A percentile compares a stretch with the other conserved stretches of the same genome.
Conservation (phyloP, 2,888 invertebrate genomes). For the Cephus pulcher region DNA sequence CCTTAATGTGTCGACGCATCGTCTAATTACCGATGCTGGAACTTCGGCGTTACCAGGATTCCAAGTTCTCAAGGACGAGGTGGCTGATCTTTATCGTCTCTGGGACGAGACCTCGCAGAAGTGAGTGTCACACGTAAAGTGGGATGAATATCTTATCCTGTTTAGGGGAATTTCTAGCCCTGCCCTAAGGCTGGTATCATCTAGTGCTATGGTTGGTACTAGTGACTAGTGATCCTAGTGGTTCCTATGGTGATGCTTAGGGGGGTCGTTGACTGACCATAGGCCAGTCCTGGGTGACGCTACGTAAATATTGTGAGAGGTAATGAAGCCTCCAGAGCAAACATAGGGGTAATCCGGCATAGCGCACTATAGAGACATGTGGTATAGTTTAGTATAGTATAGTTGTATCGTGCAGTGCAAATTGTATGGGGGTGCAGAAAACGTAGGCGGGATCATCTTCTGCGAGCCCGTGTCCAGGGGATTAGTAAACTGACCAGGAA, state of each 20-base stretch:
- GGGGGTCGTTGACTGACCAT: conserved; percentile 50
- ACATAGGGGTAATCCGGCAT: conserved; percentile 33
- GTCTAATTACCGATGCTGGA: conserved; percentile 70
- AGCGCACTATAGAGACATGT: too few relatives aligned
- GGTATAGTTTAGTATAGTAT: too few relatives aligned
- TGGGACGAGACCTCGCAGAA: conserved; percentile 80
- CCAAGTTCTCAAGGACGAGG: conserved; percentile 73
- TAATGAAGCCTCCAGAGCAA: conserved; percentile 63
- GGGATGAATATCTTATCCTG: too few relatives aligned
- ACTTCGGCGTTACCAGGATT: conserved; percentile 65
- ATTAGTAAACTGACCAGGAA: too few relatives aligned
- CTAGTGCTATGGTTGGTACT: too few relatives aligned
- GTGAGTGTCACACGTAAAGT: conserved; percentile 65
- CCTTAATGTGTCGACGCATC: conserved; percentile 73
- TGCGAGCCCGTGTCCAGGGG: too few relatives aligned
- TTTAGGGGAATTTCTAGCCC: too few relatives aligned
- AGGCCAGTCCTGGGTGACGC: conserved; percentile 49
- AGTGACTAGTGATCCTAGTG: too few relatives aligned
- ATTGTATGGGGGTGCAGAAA: too few relatives aligned
- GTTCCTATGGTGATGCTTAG: conserved; percentile 31
- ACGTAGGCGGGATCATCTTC: too few relatives aligned
- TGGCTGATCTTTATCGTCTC: conserved; percentile 75
- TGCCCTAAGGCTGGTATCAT: too few relatives aligned
- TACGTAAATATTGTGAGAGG: conserved; percentile 64
- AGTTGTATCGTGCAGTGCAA: too few relatives aligned